Percentiles rank a stretch among this genome's conserved stretches.
phyloP scores from a whole-genome alignment of 1,140 invertebrate species.

The Drosophila gunungcola region DNA sequence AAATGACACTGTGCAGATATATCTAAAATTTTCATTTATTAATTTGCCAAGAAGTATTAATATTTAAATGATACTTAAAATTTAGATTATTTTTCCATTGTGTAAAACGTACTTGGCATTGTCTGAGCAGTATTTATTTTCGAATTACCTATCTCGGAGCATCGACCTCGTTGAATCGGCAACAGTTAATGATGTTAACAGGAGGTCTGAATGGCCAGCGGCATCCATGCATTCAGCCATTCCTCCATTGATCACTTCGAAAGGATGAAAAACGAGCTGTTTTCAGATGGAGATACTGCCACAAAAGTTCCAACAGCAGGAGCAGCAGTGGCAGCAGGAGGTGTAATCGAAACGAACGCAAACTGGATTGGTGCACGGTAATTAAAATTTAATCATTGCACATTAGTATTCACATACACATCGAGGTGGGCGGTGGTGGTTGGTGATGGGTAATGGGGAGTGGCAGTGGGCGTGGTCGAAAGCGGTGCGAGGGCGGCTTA shows the following conservation, averaged over 20 bases:
- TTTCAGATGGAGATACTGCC: slow-evolving; percentile 48
- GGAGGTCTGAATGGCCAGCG: slow-evolving; percentile 36
- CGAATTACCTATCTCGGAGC: slow-evolving; percentile 12
- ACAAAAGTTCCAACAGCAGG: slow-evolving; percentile 18
- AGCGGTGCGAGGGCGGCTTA: background rate
- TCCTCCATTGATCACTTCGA: slow-evolving; percentile 57
- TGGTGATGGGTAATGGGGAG: background rate
- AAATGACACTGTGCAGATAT: too few relatives aligned
- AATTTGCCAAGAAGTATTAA: too few relatives aligned
- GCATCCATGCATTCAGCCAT: slow-evolving; percentile 23
- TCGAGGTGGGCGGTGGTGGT: slow-evolving; percentile 29
- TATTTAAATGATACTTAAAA: too few relatives aligned
- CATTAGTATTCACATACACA: slow-evolving; percentile 67
- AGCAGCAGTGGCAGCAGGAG: slow-evolving; percentile 14
- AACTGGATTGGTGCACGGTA: slow-evolving; percentile 80
- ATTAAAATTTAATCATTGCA: slow-evolving; percentile 83
- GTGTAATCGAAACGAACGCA: slow-evolving; percentile 46
- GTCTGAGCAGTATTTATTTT: slow-evolving; percentile 17
- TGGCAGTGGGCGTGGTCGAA: slow-evolving; percentile 9
- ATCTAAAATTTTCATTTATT: too few relatives aligned
- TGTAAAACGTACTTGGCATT: slow-evolving; percentile 15
- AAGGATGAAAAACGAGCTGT: slow-evolving; percentile 64
- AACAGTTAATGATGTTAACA: slow-evolving; percentile 77
- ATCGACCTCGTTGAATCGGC: slow-evolving; percentile 47
- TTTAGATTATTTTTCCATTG: background rate